Base-by-base conservation (phyloP, 2,113 vertebrate species). In the Corythornis madagascariensis region DNA sequence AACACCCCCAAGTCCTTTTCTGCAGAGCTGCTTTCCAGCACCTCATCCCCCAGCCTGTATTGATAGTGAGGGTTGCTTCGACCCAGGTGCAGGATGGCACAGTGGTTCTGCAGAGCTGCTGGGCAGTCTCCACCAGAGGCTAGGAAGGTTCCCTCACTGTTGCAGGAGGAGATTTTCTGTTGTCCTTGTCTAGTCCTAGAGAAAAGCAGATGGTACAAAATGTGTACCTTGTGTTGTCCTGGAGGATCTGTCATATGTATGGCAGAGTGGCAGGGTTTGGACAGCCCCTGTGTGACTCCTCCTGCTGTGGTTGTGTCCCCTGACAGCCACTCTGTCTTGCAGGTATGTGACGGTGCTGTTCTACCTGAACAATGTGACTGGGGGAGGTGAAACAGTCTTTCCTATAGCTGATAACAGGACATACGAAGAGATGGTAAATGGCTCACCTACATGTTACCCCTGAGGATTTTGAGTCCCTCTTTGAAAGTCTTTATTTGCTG, bases 351-450 rank as follows among this genome's bases (percentile, higher is more conserved):
- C 99, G 0, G 97, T 99, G 91, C 97, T 98, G 73, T 98, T 99
- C 96, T 99, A 98, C 97, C 97, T 99, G 97, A 99, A 98, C 97
- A 98, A 99, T 35, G 98, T 98, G 81, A 98, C 98, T 18, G 98
- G 97, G 47, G 99, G 99, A 53, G 99, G 99, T 2, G 98, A 99
- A 95, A 98, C 98, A 7, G 98, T 98, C 65, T 99, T 99, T 91
- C 99, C 99, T 59, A 98, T 99, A 42, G 99, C 99, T 73, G 99
- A 99, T 94, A 99, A 99, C 97, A 98, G 99, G 81, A 99, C 99
- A 0, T 99, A 99, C 0, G 98, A 99, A 78, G 98, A 99, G 92
- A 97, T 98, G 98, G 99, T 99, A 97, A 97, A 93, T 86, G 60
- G 84, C 38, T 69, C 0, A 0, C 31, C 63, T 82, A 7, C 2